Conservation (phyloP, 2,888 invertebrate genomes). For the Acronicta psi region DNA sequence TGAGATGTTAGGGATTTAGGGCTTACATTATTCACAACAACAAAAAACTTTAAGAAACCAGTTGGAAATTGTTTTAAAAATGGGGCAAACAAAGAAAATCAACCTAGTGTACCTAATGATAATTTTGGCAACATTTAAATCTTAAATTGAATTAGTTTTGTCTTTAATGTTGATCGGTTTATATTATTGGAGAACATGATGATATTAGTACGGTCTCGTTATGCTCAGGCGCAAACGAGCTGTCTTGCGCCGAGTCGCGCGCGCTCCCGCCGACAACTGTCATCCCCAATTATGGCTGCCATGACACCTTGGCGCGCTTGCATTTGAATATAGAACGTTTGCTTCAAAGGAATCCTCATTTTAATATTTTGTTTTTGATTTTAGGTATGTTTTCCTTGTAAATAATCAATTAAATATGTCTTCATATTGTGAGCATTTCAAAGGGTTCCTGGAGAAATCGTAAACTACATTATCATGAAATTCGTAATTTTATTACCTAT, state of each 20-base stretch:
- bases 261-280: conserved; percentile 77
- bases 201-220: conserved; percentile 78
- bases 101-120: conserved; percentile 3
- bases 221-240: conserved; percentile 80
- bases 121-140: conserved; percentile 41
- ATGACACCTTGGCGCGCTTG: conserved; percentile 84
- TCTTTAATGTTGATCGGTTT: conserved; percentile 72
- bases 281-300: conserved; percentile 84
- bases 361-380: conserved; percentile 58
- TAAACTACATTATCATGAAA: conserved; percentile 36
- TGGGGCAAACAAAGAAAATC: conserved; percentile 8
- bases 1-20: too few species aligned
- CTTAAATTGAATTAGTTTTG: conserved; percentile 71
- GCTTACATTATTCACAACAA: too few species aligned
- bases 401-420: conserved; percentile 59
- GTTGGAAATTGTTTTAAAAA: too few species aligned
- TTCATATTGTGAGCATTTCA: conserved; percentile 53
- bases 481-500: conserved; percentile 45
- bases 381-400: conserved; percentile 54
- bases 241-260: conserved; percentile 68
- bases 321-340: conserved; percentile 82
- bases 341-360: conserved; percentile 64
- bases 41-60: too few species aligned
- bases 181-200: conserved; percentile 75
- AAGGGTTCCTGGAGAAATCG: conserved; percentile 46